Base-by-base conservation (phyloP, 2,113 vertebrate genomes). In the Phalacrocorax pelagicus region DNA sequence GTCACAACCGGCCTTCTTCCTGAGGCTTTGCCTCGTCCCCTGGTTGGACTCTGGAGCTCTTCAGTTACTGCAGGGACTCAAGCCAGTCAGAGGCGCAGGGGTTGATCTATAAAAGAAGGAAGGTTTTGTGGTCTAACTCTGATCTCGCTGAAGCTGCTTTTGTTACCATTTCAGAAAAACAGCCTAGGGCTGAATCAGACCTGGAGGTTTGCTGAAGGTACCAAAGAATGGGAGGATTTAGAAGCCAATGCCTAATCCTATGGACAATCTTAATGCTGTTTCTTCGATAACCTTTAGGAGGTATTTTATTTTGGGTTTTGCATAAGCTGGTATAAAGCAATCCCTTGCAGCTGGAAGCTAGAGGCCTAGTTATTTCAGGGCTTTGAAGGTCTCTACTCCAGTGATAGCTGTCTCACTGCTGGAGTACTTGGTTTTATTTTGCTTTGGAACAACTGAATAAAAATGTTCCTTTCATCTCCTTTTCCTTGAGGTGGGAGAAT, bases 141-240 rank as follows among this genome's bases (percentile, higher is more conserved):
- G 72, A 40, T 51, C 59, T 62, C 46, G 26, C 61, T 84, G 52
- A 51, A 81, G 57, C 51, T 7, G 1, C 46, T 74, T 74, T 81
- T 4, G 3, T 71, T 71, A 46, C 32, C 17, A 6, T 58, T 90
- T 67, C 74, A 55, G 66, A 67, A 55, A 42, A 66, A 16, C 27
- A 74, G 1, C 14, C 11, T 54, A n/a, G 32, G 19, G 3, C 36
- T 38, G 46, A 74, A 21, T 46, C 0, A 0, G 30, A 71, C 55
- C n/a, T 55, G 55, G 38, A 79, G 42, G 15, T 34, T 88, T 66
- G 15, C 46, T 79, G 51, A 36, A 51, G 55, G 44, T 57, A 52
- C 69, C 21, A 52, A 88, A 55, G 77, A 57, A 54, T 4, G 14
- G 34, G 24, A 26, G 30, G 11, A 12, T 59, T 89, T 55, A 42